phyloP scores from a whole-genome alignment of 2,797 vertebrate genomes.

The Nannoperca obscura region DNA sequence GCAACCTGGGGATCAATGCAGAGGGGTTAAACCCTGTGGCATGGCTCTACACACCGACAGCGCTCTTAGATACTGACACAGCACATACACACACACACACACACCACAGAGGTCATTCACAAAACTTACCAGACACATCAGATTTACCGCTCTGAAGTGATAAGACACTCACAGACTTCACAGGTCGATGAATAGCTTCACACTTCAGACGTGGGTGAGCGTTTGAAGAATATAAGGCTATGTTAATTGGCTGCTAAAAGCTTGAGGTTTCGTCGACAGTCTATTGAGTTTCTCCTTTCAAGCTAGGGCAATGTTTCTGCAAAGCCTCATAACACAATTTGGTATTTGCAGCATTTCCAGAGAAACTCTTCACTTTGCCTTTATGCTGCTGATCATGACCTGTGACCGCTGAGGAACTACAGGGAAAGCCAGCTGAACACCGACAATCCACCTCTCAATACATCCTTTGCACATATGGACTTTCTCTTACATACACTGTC shows the following conservation, averaged over 20 bases:
- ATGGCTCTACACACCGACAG: conserved; percentile 70
- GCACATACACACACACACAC: conserved; percentile 52
- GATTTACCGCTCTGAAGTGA: conserved; percentile 82
- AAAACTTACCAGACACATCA: conserved; percentile 83
- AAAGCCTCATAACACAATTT: conserved; percentile 20
- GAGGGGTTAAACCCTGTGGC: conserved; percentile 84
- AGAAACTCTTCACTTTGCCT: conserved; percentile 6
- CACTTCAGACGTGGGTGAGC: conserved; percentile 48
- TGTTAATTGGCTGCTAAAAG: conserved; percentile 24
- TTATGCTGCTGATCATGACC: conserved; percentile 22
- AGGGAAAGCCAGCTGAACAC: neutral
- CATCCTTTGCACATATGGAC: conserved; percentile 20
- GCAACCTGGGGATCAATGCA: conserved; percentile 81
- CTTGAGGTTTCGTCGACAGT: conserved; percentile 13
- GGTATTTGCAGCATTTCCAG: conserved; percentile 18
- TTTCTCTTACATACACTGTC: conserved; percentile 35
- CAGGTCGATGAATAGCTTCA: conserved; percentile 67
- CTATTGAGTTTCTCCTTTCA: conserved; percentile 5
- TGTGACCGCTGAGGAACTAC: conserved; percentile 10
- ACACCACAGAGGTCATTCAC: conserved; percentile 74
- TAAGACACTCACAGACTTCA: conserved; percentile 76
- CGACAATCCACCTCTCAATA: conserved; percentile 6
- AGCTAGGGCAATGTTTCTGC: neutral
- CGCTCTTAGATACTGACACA: conserved; percentile 74
- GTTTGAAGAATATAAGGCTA: conserved; percentile 48